Base-by-base conservation (phyloP, 2,888 invertebrate species). In the Bellardia pandia region DNA sequence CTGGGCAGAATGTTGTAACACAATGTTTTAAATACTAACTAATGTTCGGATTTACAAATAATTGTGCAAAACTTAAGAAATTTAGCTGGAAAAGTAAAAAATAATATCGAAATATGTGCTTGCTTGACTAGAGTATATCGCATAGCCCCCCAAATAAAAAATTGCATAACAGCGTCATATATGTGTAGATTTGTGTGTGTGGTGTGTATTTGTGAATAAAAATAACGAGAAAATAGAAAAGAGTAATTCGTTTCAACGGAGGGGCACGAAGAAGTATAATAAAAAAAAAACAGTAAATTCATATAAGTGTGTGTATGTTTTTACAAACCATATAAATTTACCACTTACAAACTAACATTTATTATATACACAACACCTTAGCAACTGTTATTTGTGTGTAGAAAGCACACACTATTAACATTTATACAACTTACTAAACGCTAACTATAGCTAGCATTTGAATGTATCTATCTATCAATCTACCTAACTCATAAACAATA, bases 91-190 rank as follows among this genome's bases (percentile, higher is more conserved):
- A 88, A 83, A 84, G 81, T 85, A 64, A 62, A 66, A 79, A 14
- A 66, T 23, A 23, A 37, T 9, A 42, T 13, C 11, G 45, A 79
- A 75, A 64, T 48, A 83, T 79, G 62, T 74, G 69, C 66, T 53
- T 69, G 23, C 68, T 51, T 68, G 33, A 42, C 71, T 80, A 64
- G 16, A 71, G 58, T 66, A 74, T 60, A 86, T 82, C 83, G 90
- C 89, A 75, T 40, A 76, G 75, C 91, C 89, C 90, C 89, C 89
- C 90, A 88, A 89, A 89, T 69, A 69, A 76, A 76, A 79, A 92
- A 91, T 92, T 92, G 92, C 92, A 92, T 92, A 92, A 92, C 92
- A 92, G 88, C 89, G 84, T 89, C 89, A 88, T 90, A 88, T 88
- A 80, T 85, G 84, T 86, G 89, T 89, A 83, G 90, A 62, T 69